A percentile compares a stretch with the other conserved stretches of the same genome.
Evolutionary conservation across 2,797 vertebrate species (phyloP).

Genomic region (Micromesistius poutassou): DNA sequence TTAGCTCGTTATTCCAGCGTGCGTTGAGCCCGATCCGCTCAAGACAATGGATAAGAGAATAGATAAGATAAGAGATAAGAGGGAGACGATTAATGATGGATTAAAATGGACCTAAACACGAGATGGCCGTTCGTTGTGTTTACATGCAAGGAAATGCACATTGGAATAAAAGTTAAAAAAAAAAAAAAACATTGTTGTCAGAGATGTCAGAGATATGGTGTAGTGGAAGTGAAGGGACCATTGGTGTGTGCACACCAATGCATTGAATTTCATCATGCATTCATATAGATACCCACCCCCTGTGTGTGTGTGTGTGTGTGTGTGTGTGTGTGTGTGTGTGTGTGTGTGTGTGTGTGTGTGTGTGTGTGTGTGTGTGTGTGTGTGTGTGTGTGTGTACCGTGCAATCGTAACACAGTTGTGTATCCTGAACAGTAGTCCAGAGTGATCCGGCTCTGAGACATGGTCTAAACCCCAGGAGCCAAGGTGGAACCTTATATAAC

Average conservation of each 20-base stretch:
- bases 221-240: too few relatives aligned
- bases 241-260: slow-evolving; percentile 3
- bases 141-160: too few relatives aligned
- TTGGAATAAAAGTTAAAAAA: too few relatives aligned
- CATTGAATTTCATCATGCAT: too few relatives aligned
- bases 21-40: too few relatives aligned
- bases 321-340: slow-evolving; percentile 7
- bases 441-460: neutral
- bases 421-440: neutral
- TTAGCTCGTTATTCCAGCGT: neutral
- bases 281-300: too few relatives aligned
- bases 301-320: slow-evolving; percentile 8
- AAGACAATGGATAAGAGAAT: too few relatives aligned
- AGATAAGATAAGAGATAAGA: neutral
- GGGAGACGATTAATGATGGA: neutral
- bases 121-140: neutral
- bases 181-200: too few relatives aligned
- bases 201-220: too few relatives aligned
- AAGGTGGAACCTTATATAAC: neutral
- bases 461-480: neutral
- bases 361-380: slow-evolving; percentile 1
- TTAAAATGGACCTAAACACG: neutral
- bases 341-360: slow-evolving; percentile 8
- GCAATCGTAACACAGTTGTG: too few relatives aligned
- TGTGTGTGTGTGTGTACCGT: neutral